Base-by-base conservation (phyloP, 2,113 vertebrate genomes). In the Channa argus region DNA sequence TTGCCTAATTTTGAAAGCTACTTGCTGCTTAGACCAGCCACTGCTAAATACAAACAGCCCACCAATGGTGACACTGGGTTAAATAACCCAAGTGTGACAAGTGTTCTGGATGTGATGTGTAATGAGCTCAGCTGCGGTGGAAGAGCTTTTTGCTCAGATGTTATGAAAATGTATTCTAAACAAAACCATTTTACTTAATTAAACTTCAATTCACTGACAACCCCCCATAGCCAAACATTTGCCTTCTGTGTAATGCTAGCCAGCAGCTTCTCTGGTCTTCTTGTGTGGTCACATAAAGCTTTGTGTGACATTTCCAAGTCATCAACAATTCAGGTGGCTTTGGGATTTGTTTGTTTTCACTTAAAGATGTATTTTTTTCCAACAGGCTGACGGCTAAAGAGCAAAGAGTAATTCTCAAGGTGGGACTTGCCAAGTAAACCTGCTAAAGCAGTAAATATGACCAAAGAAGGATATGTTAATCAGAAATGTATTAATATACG, bases 311-410 rank as follows among this genome's bases (percentile, higher is more conserved):
- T 84, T 90, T 88, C 43, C 45, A 56, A 63, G n/a, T 33, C 46
- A 89, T 89, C 80, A 88, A 89, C 90, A 81, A 87, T 89, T 86
- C 47, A 86, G 59, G 38, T 72, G 2, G 73, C 76, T 70, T 46
- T 65, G 84, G 88, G 77, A 86, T 86, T 89, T 74, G 73, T 69
- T 38, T 69, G 71, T 73, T 87, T 89, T 88, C 82, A 84, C 76
- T 80, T 74, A 82, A 63, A 67, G 52, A 76, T 70, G 76, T 74
- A 56, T 61, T 71, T 24, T 78, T 70, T 79, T 71, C 36, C 15
- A 37, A 46, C 13, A 67, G 71, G 50, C 64, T 64, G 46, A 50
- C 33, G 51, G 3, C 52, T 77, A 67, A 65, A 72, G 47, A 76
- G 37, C 37, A 24, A 24, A 24, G 24, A 24, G 24, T 24, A 24